These are phyloP conservation scores for Eulemur albifrons DNA, from an alignment of 2,797 vertebrate species.

Conservation along the genomic window DNA sequence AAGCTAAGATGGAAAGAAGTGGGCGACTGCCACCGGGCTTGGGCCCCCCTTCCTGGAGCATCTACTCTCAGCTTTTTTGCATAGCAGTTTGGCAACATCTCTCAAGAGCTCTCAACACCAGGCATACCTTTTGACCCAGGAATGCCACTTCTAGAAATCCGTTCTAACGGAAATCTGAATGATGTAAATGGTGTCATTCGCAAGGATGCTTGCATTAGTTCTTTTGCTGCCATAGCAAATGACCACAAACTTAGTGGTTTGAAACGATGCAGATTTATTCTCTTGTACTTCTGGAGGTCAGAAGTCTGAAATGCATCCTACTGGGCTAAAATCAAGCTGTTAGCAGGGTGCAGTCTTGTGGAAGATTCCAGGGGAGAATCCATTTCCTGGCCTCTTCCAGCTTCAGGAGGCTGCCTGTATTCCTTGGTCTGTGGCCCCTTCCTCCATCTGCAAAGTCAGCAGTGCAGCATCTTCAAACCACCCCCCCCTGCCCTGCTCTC, in stretches of 20 bases:
- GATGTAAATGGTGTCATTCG: neutral
- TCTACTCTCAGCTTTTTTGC: neutral
- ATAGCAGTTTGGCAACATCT: neutral
- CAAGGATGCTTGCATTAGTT: neutral
- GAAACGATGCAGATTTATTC: neutral
- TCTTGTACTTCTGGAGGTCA: neutral
- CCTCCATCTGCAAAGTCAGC: neutral
- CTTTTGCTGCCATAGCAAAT: neutral
- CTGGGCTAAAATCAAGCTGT: neutral
- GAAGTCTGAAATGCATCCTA: neutral
- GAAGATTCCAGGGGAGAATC: neutral
- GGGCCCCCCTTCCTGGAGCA: neutral
- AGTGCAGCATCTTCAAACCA: neutral
- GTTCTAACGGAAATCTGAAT: neutral
- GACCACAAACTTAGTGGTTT: neutral
- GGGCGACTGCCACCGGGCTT: neutral
- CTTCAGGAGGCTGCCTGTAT: neutral
- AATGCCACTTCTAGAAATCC: neutral
- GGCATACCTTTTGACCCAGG: neutral
- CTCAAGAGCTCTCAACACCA: neutral
- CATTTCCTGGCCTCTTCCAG: neutral
- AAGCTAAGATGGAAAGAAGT: neutral
- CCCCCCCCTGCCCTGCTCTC: rapidly evolving
- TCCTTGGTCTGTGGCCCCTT: neutral
- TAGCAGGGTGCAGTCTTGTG: neutral